Conservation (phyloP, 2,888 invertebrate species). For the Cheilosia scutellata region DNA sequence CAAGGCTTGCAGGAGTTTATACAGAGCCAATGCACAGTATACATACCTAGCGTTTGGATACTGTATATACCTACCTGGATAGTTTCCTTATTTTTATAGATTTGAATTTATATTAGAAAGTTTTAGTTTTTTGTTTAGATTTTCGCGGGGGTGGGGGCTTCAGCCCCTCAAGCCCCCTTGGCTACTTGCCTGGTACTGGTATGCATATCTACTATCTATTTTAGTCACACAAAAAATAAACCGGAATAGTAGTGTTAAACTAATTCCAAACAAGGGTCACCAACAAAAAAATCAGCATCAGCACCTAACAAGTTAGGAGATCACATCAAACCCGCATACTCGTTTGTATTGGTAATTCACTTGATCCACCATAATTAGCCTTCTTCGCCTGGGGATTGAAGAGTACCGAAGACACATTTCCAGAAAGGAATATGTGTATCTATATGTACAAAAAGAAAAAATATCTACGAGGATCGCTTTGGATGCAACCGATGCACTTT, state of each 20-base stretch:
- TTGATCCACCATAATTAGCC: constrained; percentile 58
- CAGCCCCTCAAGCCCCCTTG: too few species aligned
- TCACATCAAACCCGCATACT: constrained; percentile 36
- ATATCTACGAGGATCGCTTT: constrained; percentile 63
- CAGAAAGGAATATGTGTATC: constrained; percentile 28
- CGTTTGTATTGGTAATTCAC: constrained; percentile 24
- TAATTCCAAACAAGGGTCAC: not conserved
- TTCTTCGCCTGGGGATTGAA: constrained; percentile 40
- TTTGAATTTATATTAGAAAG: too few species aligned
- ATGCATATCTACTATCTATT: too few species aligned
- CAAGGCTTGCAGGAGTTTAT: too few species aligned
- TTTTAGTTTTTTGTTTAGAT: too few species aligned
- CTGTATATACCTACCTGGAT: too few species aligned
- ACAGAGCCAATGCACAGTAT: too few species aligned
- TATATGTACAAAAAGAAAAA: constrained; percentile 5
- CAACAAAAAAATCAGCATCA: constrained; percentile 2
- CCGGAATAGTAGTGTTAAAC: not conserved
- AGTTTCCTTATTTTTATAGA: too few species aligned
- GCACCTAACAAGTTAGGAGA: constrained; percentile 21
- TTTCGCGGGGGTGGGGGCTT: too few species aligned
- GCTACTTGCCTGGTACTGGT: too few species aligned
- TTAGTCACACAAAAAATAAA: too few species aligned
- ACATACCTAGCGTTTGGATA: too few species aligned
- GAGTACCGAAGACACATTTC: constrained; percentile 11
- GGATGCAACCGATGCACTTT: constrained; percentile 74